Base-by-base conservation (phyloP, 2,888 invertebrate genomes). In the Amblyjoppa proteus region DNA sequence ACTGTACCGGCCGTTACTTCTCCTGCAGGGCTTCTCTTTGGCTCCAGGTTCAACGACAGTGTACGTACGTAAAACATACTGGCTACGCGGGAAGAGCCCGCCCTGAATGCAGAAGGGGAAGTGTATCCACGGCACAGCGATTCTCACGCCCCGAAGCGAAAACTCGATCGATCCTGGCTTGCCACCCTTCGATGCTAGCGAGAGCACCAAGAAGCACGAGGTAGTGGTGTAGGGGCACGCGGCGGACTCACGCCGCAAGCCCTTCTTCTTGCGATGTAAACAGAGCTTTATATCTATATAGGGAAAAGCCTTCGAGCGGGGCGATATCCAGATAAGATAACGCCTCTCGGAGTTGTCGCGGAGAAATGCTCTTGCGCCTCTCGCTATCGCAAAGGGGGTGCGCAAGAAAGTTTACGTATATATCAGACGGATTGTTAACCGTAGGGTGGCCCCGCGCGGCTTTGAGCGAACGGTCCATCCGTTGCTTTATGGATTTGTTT, bases 241-340 rank as follows among this genome's bases (percentile, higher is more conserved):
- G 70, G 80, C 61, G 28, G 80, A 74, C 81, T 81, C 45, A 76
- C 77, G 81, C 77, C 81, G 41, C 77, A 64, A 69, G 81, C 74
- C 45, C 73, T 84, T 84, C 58, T 69, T 28, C 75, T 70, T 38
- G 45, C 61, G 41, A 77, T 68, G 34, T 28, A 31, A 38, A 34
- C 68, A 68, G 20, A 28, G 41, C 4, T 13, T 53, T 20, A n/a
- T 51, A 25, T 34, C 31, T 51, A 51, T 45, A 34, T 56, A 28
- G n/a, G 69, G 11, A n/a, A 25, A 49, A 69, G 25, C 68, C 25
- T 49, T 45, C 73, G 58, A 66, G 68, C 58, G 34, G 34, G 13
- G 11, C 56, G 76, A 80, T 84, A 80, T 64, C 25, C 31, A 81
- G 84, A 84, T 84, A 84, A 80, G 84, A 84, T 80, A 84, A 84